A percentile compares a stretch with the other conserved stretches of the same genome.
phyloP scores from a whole-genome alignment of 2,113 vertebrate species.

The Patagioenas fasciata region DNA sequence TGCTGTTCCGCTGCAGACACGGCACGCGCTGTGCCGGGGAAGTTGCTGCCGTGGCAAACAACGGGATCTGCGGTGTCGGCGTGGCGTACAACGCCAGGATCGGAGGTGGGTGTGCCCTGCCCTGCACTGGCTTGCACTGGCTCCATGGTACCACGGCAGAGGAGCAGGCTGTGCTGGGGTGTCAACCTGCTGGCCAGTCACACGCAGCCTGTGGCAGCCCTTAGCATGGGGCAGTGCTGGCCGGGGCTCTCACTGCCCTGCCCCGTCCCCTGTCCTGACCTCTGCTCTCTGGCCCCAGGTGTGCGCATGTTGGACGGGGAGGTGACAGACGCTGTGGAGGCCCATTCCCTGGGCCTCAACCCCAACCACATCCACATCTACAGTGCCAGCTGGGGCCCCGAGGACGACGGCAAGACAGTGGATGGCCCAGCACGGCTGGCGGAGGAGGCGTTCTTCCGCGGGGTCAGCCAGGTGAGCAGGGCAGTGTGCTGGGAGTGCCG shows the following conservation, averaged over 20 bases:
- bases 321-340: conserved; percentile 96
- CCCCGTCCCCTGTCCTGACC: fast-evolving
- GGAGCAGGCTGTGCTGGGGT: background rate
- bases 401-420: conserved; percentile 95
- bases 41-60: conserved; percentile 91
- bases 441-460: conserved; percentile 91
- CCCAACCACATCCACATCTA: conserved; percentile 97
- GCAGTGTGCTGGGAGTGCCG: fast-evolving
- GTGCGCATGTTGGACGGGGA: conserved; percentile 98
- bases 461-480: conserved; percentile 88
- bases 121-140: background rate
- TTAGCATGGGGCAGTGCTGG: fast-evolving
- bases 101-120: conserved; percentile 80
- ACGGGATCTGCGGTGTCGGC: conserved; percentile 91
- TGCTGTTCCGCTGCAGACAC: conserved; percentile 75
- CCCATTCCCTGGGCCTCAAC: conserved; percentile 92
- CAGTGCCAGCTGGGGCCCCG: conserved; percentile 98
- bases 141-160: fast-evolving
- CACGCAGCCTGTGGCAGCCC: background rate
- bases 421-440: conserved; percentile 95
- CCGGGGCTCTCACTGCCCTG: fast-evolving
- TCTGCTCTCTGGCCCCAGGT: conserved; percentile 74
- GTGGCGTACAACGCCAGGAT: conserved; percentile 94
- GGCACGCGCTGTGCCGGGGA: conserved; percentile 95
- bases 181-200: background rate